Evolutionary conservation across 2,888 invertebrate species (phyloP).

Genomic region (Drosophila nigricruria): DNA sequence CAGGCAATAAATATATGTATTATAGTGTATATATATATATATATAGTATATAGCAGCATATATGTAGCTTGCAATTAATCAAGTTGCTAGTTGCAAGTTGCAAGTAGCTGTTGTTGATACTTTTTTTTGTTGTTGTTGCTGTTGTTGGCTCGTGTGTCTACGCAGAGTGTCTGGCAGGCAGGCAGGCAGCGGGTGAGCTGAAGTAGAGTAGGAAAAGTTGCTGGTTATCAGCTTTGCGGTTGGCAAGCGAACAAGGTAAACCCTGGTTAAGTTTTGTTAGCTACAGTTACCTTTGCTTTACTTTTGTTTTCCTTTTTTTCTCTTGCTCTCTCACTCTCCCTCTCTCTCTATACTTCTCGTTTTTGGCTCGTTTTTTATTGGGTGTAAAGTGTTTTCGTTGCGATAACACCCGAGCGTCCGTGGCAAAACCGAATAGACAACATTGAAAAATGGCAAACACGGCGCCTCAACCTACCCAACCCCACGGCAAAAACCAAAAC

Average conservation of each 20-base stretch:
- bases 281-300: constrained; percentile 13
- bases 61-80: constrained; percentile 75
- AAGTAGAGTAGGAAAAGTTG: constrained; percentile 25
- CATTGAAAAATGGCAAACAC: constrained; percentile 64
- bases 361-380: constrained; percentile 55
- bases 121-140: constrained; percentile 9
- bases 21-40: constrained; percentile 1
- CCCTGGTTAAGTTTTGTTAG: constrained; percentile 56
- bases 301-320: background rate
- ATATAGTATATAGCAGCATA: constrained; percentile 11
- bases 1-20: constrained; percentile 41
- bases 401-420: constrained; percentile 54
- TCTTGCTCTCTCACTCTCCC: background rate
- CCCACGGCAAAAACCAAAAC: constrained; percentile 34
- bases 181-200: constrained; percentile 2
- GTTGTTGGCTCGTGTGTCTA: constrained; percentile 14
- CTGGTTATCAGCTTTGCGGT: constrained; percentile 68
- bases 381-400: constrained; percentile 71
- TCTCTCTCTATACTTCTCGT: no score
- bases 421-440: constrained; percentile 42
- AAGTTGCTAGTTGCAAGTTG: constrained; percentile 65
- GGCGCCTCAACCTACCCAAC: background rate
- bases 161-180: constrained; percentile 44
- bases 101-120: constrained; percentile 33
- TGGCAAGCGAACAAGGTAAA: constrained; percentile 58